phyloP scores from a whole-genome alignment of 2,888 invertebrate species.

The Gortyna flavago region DNA sequence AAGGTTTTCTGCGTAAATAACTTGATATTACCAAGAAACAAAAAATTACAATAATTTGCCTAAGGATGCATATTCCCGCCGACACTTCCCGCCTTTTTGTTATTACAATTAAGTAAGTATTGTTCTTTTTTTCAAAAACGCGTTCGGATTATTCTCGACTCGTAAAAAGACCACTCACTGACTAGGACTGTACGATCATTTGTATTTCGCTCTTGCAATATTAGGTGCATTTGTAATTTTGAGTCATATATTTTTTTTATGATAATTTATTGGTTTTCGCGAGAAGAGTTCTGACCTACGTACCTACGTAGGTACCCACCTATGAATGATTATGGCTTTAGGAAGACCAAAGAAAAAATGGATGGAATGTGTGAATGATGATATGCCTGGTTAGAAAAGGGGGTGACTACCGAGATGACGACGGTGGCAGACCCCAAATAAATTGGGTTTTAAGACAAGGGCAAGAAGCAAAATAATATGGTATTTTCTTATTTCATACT shows the following conservation, averaged over 20 bases:
- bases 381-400: background rate
- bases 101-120: background rate
- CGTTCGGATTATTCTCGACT: constrained; percentile 1
- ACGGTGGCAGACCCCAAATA: too few species aligned
- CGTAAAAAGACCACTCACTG: constrained; percentile 26
- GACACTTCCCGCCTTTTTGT: constrained; percentile 13
- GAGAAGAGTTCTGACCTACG: background rate
- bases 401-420: background rate
- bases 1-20: background rate
- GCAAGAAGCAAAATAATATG: background rate
- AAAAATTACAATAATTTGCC: constrained; percentile 10
- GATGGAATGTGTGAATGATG: background rate
- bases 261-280: background rate
- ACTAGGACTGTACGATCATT: background rate
- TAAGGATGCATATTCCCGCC: background rate
- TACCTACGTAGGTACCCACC: background rate
- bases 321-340: background rate
- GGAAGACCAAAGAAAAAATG: background rate
- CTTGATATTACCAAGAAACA: background rate
- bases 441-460: too few species aligned
- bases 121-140: background rate
- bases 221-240: background rate
- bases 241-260: too few species aligned
- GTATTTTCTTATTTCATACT: background rate
- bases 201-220: constrained; percentile 5